phyloP scores from a whole-genome alignment of 2,113 vertebrate species.

The Oryzias curvinotus region DNA sequence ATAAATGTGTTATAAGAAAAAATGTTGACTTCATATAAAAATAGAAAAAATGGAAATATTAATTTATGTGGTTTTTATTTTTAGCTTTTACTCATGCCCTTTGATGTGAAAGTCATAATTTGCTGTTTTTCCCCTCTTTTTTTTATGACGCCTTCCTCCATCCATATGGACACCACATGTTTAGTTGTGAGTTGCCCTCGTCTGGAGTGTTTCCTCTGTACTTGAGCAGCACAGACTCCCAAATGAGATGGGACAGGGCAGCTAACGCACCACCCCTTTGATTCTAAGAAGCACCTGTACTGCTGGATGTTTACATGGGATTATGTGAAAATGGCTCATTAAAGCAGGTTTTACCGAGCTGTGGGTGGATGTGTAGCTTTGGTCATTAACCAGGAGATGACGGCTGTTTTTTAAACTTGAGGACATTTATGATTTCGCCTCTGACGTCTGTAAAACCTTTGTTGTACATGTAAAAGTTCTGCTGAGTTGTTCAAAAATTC shows the following conservation, averaged over 20 bases:
- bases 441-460: background rate
- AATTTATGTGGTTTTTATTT: background rate
- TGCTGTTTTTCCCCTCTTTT: background rate
- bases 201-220: constrained; percentile 19
- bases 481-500: background rate
- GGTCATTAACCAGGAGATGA: constrained; percentile 11
- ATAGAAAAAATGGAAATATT: background rate
- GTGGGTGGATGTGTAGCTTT: background rate
- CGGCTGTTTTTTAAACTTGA: background rate
- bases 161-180: constrained; percentile 36
- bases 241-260: constrained; percentile 17
- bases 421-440: background rate
- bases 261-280: constrained; percentile 7
- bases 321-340: constrained; percentile 51
- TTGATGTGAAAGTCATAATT: background rate
- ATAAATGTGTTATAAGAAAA: background rate
- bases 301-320: constrained; percentile 42
- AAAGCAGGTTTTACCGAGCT: constrained; percentile 24
- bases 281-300: constrained; percentile 43
- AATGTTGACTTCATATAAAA: too few species aligned
- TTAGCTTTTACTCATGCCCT: background rate
- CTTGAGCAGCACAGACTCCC: constrained; percentile 6
- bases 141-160: constrained; percentile 11
- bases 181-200: background rate
- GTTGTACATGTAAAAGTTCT: too few species aligned